phyloP scores from a whole-genome alignment of 2,113 vertebrate genomes.

The Microcebus tavaratra region DNA sequence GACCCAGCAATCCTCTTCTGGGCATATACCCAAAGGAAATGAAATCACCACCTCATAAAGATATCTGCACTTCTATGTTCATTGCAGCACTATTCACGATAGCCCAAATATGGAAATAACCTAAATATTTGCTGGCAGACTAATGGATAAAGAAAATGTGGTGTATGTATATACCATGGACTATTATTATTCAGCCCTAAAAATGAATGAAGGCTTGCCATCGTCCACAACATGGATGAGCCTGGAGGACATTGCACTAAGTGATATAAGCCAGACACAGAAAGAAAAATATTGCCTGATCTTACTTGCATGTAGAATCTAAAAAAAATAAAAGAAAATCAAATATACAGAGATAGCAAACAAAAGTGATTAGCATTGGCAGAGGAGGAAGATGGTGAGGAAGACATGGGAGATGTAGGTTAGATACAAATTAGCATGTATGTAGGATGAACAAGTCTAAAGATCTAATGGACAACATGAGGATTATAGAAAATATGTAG shows the following conservation, averaged over 20 bases:
- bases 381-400: neutral
- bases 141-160: neutral
- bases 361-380: neutral
- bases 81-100: neutral
- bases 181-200: neutral
- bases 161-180: neutral
- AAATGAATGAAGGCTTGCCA: neutral
- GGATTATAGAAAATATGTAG: neutral
- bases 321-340: neutral
- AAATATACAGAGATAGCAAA: neutral
- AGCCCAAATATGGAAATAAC: neutral
- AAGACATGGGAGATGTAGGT: neutral
- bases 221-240: neutral
- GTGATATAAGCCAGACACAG: neutral
- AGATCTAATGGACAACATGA: neutral
- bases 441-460: neutral
- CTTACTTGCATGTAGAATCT: neutral
- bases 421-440: neutral
- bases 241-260: too few species aligned
- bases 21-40: neutral
- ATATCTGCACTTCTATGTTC: neutral
- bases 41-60: neutral
- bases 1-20: neutral
- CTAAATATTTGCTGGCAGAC: neutral
- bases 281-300: neutral